Evolutionary conservation across 2,888 invertebrate genomes (phyloP).

Genomic region (Gymnoscelis rufifasciata): DNA sequence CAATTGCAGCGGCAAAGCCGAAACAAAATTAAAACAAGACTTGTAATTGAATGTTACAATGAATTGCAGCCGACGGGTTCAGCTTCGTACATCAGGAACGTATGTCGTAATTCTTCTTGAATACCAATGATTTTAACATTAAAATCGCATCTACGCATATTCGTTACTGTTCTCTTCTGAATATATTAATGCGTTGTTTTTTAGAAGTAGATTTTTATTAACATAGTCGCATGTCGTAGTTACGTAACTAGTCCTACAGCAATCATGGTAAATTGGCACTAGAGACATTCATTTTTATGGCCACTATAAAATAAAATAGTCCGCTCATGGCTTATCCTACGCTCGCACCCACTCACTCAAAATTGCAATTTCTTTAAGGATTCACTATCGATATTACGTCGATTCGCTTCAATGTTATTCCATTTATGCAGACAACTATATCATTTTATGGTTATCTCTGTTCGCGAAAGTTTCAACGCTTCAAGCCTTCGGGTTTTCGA

Average conservation of each 20-base stretch:
- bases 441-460: conserved; percentile 11
- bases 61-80: conserved; percentile 47
- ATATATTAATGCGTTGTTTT: not conserved
- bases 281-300: conserved; percentile 44
- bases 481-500: not conserved
- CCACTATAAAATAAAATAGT: conserved; percentile 47
- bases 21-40: conserved; percentile 33
- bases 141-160: conserved; percentile 15
- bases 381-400: conserved; percentile 25
- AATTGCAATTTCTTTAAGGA: conserved; percentile 36
- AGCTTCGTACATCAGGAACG: conserved; percentile 44
- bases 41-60: conserved; percentile 52
- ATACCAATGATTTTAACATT: conserved; percentile 28
- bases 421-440: conserved; percentile 14
- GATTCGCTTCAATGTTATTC: conserved; percentile 18
- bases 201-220: no score
- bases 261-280: conserved; percentile 26
- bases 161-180: not conserved
- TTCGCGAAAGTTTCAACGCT: conserved; percentile 7
- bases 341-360: conserved; percentile 37
- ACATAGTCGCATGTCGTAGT: not conserved
- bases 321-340: conserved; percentile 45
- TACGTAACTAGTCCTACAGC: conserved; percentile 30
- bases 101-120: conserved; percentile 37
- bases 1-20: conserved; percentile 23